phyloP scores from a whole-genome alignment of 23 tunicate genomes.

The Aplidium turbinatum region DNA sequence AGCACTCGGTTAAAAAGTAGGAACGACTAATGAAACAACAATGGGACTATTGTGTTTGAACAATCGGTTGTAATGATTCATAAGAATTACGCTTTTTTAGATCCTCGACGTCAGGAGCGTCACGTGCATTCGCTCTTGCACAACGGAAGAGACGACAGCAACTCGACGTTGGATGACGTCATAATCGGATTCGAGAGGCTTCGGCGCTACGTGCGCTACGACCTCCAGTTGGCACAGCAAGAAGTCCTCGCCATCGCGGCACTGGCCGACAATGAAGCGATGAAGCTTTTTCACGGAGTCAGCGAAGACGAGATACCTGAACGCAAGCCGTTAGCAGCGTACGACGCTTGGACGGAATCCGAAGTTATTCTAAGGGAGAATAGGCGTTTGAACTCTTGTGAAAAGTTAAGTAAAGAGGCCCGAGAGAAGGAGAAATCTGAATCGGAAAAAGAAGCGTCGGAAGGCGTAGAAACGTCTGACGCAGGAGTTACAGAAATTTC shows the following conservation, averaged over 20 bases:
- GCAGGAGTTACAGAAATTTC: too few species aligned
- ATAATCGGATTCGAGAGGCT: constrained; percentile 74
- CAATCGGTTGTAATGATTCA: too few species aligned
- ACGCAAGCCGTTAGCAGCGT: constrained; percentile 1
- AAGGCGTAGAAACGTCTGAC: too few species aligned
- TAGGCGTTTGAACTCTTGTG: not conserved
- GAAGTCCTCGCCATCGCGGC: constrained; percentile 31
- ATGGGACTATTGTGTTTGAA: too few species aligned
- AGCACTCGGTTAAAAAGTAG: too few species aligned
- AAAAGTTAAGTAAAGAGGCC: too few species aligned
- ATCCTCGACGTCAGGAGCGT: too few species aligned
- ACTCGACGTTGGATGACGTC: constrained; percentile 80
- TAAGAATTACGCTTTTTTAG: too few species aligned
- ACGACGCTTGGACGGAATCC: constrained; percentile 73
- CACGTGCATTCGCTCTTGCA: constrained; percentile 24
- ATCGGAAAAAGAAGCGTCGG: too few species aligned
- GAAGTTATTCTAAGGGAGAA: constrained; percentile 21
- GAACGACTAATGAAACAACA: too few species aligned
- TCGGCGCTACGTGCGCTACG: constrained; percentile 54
- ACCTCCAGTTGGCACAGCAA: constrained; percentile 41
- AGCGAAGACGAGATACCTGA: too few species aligned
- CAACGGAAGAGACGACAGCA: constrained; percentile 63
- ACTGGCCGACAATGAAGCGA: constrained; percentile 45
- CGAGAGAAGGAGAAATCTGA: too few species aligned
- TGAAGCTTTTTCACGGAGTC: constrained; percentile 20